Conservation (phyloP, 2,113 vertebrate species). For the Clarias batrachus region DNA sequence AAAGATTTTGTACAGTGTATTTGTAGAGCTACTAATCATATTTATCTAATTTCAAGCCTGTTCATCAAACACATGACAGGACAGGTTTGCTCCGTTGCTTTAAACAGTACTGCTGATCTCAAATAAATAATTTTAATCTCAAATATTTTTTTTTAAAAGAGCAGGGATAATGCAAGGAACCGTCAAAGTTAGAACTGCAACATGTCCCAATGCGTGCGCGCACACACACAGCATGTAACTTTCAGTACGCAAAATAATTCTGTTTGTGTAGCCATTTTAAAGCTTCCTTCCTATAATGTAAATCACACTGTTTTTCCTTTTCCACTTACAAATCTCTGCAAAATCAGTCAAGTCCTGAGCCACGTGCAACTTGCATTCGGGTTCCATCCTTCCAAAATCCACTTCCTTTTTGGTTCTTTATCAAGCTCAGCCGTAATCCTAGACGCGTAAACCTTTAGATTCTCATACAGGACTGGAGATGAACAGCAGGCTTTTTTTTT, state of each 20-base stretch:
- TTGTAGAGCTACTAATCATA: neutral
- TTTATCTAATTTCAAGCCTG: neutral
- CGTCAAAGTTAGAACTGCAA: neutral
- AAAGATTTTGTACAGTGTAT: neutral
- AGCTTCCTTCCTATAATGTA: neutral
- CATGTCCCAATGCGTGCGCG: neutral
- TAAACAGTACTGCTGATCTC: neutral
- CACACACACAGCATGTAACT: neutral
- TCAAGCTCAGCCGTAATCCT: neutral
- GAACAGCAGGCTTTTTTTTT: neutral
- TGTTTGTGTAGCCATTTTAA: neutral
- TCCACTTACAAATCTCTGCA: slow-evolving; percentile 45
- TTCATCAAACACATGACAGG: neutral
- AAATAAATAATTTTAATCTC: neutral
- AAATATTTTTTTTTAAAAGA: neutral
- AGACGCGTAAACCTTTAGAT: neutral
- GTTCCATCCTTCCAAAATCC: slow-evolving; percentile 43
- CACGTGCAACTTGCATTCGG: slow-evolving; percentile 47
- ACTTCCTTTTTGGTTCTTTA: neutral
- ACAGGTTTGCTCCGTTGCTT: neutral
- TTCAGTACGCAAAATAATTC: neutral
- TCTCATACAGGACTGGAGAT: neutral
- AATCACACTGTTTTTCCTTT: neutral
- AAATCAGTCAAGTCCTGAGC: slow-evolving; percentile 60
- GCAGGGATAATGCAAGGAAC: neutral